These are phyloP conservation scores for Globia sparganii DNA, from an alignment of 2,888 invertebrate species.

Conservation along the genomic window DNA sequence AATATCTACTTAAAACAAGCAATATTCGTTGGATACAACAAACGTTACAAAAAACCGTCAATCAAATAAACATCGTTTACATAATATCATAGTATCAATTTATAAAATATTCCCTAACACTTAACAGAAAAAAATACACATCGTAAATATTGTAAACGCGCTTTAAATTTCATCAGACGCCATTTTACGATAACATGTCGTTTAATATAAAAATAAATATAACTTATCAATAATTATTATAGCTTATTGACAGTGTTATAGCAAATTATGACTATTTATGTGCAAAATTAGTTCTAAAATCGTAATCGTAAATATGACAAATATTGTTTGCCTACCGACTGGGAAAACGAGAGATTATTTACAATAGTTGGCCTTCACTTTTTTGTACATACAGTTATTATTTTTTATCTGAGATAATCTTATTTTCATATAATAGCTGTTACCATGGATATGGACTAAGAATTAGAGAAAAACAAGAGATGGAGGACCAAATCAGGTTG, in stretches of 20 bases:
- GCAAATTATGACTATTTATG: constrained; percentile 80
- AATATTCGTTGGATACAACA: background rate
- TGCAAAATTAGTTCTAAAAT: constrained; percentile 69
- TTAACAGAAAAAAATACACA: constrained; percentile 55
- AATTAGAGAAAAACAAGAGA: background rate
- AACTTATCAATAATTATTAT: constrained; percentile 74
- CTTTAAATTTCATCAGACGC: constrained; percentile 72
- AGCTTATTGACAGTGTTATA: constrained; percentile 76
- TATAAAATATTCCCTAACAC: constrained; percentile 33
- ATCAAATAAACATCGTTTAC: constrained; percentile 20
- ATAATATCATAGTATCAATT: constrained; percentile 22
- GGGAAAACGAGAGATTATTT: constrained; percentile 41
- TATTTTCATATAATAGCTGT: background rate
- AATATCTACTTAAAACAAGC: too few species aligned
- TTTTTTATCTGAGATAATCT: background rate
- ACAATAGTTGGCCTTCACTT: constrained; percentile 3
- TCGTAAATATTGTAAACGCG: constrained; percentile 71
- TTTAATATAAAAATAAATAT: constrained; percentile 53
- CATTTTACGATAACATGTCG: constrained; percentile 64
- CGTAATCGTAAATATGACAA: constrained; percentile 43
- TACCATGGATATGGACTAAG: background rate
- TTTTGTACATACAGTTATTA: background rate
- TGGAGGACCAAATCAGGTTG: background rate
- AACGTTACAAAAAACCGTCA: constrained; percentile 16
- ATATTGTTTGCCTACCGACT: constrained; percentile 50